Percentiles rank a stretch among this genome's conserved stretches.
Conservation (phyloP, 2,888 invertebrate species). For the Euproctis similis region DNA sequence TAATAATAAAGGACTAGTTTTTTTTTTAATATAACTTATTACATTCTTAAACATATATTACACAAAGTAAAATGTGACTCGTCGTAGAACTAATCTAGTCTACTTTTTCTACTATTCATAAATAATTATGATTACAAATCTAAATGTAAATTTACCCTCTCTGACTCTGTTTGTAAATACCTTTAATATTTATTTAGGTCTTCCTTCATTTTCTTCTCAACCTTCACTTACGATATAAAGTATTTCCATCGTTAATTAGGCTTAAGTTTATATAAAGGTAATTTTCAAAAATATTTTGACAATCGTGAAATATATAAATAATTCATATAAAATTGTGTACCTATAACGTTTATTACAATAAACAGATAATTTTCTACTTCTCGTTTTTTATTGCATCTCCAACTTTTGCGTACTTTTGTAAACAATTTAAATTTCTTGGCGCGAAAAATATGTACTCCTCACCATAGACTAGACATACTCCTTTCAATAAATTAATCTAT, state of each 20-base stretch:
- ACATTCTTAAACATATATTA: slow-evolving; percentile 3
- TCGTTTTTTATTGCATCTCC: too few relatives aligned
- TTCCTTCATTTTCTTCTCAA: slow-evolving; percentile 4
- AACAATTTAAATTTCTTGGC: too few relatives aligned
- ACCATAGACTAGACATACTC: too few relatives aligned
- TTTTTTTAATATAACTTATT: too few relatives aligned
- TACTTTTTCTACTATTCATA: slow-evolving; percentile 42
- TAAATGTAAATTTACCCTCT: slow-evolving; percentile 6
- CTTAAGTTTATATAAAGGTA: slow-evolving; percentile 6
- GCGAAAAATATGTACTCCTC: too few relatives aligned
- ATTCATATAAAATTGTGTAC: slow-evolving; percentile 16
- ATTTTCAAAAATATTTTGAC: slow-evolving; percentile 7
- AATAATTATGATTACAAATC: too few relatives aligned
- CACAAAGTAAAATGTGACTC: slow-evolving; percentile 41
- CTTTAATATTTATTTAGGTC: slow-evolving; percentile 15
- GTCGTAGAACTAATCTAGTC: slow-evolving; percentile 72
- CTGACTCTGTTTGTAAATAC: slow-evolving; percentile 24
- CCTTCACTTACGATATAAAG: background rate
- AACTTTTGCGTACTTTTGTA: too few relatives aligned
- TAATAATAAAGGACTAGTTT: too few relatives aligned
- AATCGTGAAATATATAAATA: slow-evolving; percentile 13
- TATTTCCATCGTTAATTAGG: slow-evolving; percentile 5
- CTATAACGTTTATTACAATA: slow-evolving; percentile 18
- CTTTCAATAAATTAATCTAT: too few relatives aligned
- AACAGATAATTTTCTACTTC: slow-evolving; percentile 15